These are phyloP conservation scores for Brevimyrus niger DNA, from an alignment of 2,113 vertebrate genomes.

Conservation along the genomic window DNA sequence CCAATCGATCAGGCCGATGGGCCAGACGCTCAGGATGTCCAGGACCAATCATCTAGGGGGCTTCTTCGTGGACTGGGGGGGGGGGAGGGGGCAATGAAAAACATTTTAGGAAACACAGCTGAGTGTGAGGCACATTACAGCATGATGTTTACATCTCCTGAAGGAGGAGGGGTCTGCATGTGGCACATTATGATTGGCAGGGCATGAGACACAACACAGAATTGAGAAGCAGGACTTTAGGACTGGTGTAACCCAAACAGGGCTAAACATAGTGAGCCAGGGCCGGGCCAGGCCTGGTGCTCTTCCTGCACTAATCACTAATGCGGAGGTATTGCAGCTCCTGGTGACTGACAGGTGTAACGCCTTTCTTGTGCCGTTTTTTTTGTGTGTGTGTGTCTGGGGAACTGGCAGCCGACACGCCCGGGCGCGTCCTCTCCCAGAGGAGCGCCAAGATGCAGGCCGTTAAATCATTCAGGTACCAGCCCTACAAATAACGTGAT, in stretches of 20 bases:
- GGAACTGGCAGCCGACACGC: no score
- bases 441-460: neutral
- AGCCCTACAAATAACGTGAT: slow-evolving; percentile 32
- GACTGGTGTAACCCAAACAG: neutral
- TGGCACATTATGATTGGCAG: neutral
- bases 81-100: slow-evolving; percentile 8
- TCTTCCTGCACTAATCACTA: neutral
- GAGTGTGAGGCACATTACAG: slow-evolving; percentile 31
- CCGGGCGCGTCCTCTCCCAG: neutral
- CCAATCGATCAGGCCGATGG: slow-evolving; percentile 57
- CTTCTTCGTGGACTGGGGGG: neutral
- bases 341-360: neutral
- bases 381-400: neutral
- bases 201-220: neutral
- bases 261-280: neutral
- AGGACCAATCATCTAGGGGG: slow-evolving; percentile 46
- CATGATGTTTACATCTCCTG: slow-evolving; percentile 25
- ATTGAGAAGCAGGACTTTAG: neutral
- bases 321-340: neutral
- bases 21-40: slow-evolving; percentile 59
- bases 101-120: slow-evolving; percentile 27
- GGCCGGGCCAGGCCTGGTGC: neutral
- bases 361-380: no score
- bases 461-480: slow-evolving; percentile 31
- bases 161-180: neutral